Conservation (phyloP, 2,888 invertebrate genomes). For the Autographa pulchrina region DNA sequence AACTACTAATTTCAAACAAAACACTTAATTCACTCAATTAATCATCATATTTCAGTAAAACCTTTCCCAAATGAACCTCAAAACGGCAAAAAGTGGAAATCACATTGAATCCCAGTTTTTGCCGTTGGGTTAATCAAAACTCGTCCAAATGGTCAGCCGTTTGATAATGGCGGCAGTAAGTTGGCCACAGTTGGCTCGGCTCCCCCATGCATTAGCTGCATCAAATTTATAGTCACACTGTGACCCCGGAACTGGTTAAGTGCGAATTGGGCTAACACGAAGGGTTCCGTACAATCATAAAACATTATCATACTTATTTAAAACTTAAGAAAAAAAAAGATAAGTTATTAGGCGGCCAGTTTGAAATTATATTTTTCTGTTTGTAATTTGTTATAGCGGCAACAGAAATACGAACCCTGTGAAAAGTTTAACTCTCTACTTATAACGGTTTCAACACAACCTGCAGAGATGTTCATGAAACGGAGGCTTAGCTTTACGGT, state of each 20-base stretch:
- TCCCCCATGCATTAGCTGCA: constrained; percentile 63
- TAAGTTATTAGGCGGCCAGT: too few relatives aligned
- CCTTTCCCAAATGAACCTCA: not conserved
- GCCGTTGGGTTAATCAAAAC: constrained; percentile 32
- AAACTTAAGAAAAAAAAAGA: too few relatives aligned
- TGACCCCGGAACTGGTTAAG: constrained; percentile 44
- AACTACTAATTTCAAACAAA: not conserved
- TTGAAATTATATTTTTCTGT: too few relatives aligned
- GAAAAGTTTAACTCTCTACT: too few relatives aligned
- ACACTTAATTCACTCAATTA: not conserved
- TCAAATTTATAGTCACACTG: constrained; percentile 62
- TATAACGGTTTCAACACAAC: too few relatives aligned
- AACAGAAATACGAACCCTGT: too few relatives aligned
- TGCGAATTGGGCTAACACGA: not conserved
- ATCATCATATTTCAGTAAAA: not conserved
- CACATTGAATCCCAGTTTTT: too few relatives aligned
- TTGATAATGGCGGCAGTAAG: constrained; percentile 41
- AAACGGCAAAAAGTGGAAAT: constrained; percentile 20
- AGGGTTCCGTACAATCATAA: not conserved
- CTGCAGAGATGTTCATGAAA: too few relatives aligned
- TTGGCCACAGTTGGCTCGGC: constrained; percentile 42
- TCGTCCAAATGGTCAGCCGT: constrained; percentile 39
- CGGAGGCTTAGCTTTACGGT: too few relatives aligned
- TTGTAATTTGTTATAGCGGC: too few relatives aligned
- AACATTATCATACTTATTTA: too few relatives aligned